Percentiles rank a stretch among this genome's conserved stretches.
phyloP scores from a whole-genome alignment of 1,140 invertebrate genomes.

The Drosophila erecta region DNA sequence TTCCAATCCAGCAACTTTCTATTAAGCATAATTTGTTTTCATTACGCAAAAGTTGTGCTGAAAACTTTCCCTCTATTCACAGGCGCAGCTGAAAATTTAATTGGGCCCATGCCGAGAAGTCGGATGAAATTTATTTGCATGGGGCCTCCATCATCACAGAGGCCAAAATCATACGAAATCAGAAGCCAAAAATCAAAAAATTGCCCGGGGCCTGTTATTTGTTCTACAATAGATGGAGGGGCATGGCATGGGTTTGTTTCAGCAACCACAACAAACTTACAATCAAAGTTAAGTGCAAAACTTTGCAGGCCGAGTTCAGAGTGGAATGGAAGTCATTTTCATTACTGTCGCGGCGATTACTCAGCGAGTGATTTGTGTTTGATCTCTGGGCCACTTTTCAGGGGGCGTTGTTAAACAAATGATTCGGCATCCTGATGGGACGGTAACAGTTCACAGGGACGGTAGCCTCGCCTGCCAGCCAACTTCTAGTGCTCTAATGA shows the following conservation, averaged over 20 bases:
- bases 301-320: conserved; percentile 13
- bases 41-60: conserved; percentile 53
- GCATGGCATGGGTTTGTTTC: background rate
- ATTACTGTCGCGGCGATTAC: conserved; percentile 48
- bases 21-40: conserved; percentile 62
- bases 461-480: conserved; percentile 9
- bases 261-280: conserved; percentile 46
- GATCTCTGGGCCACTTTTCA: conserved; percentile 40
- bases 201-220: conserved; percentile 31
- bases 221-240: conserved; percentile 5
- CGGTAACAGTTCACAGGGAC: conserved; percentile 44
- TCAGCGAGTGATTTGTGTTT: conserved; percentile 57
- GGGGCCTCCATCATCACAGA: conserved; percentile 25
- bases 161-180: conserved; percentile 50
- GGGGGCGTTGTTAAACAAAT: conserved; percentile 30
- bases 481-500: conserved; percentile 54
- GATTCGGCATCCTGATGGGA: conserved; percentile 14
- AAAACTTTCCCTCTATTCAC: conserved; percentile 35
- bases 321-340: conserved; percentile 29
- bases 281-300: conserved; percentile 53
- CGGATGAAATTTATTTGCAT: conserved; percentile 50
- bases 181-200: conserved; percentile 51
- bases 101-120: conserved; percentile 27
- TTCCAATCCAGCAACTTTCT: conserved; percentile 57
- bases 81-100: conserved; percentile 34